Conservation (phyloP, 2,888 invertebrate species). For the Calephelis perditalis region DNA sequence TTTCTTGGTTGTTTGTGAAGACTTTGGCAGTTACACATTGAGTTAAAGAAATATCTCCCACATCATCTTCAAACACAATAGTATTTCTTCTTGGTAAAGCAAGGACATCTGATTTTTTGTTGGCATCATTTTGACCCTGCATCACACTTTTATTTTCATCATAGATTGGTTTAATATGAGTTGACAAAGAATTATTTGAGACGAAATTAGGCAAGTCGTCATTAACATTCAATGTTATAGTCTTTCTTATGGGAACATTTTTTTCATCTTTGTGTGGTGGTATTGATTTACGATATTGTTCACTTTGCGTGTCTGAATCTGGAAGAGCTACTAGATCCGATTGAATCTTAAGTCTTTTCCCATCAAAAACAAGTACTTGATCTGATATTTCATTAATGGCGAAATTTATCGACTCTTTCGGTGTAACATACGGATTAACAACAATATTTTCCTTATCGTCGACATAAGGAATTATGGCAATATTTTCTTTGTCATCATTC, state of each 20-base stretch:
- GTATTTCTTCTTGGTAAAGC: slow-evolving; percentile 1
- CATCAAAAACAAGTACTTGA: slow-evolving; percentile 61
- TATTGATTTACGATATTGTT: slow-evolving; percentile 34
- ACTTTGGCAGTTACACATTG: slow-evolving; percentile 14
- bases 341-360: slow-evolving; percentile 53
- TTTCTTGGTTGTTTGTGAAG: slow-evolving; percentile 4
- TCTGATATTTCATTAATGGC: slow-evolving; percentile 47
- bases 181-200: slow-evolving; percentile 29
- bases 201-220: slow-evolving; percentile 58
- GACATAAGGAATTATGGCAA: slow-evolving; percentile 52
- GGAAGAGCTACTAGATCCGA: slow-evolving; percentile 30
- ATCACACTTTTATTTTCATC: not conserved
- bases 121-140: not conserved
- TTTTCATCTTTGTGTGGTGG: slow-evolving; percentile 28
- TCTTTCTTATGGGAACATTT: slow-evolving; percentile 42
- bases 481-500: slow-evolving; percentile 62
- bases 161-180: slow-evolving; percentile 25
- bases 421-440: slow-evolving; percentile 52
- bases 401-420: slow-evolving; percentile 48
- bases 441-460: slow-evolving; percentile 63
- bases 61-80: slow-evolving; percentile 9
- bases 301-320: slow-evolving; percentile 30
- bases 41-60: slow-evolving; percentile 14
- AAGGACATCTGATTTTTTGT: not conserved
- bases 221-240: slow-evolving; percentile 49